Evolutionary conservation across 2,888 invertebrate genomes (phyloP).

Genomic region (Chrysina gloriosa): DNA sequence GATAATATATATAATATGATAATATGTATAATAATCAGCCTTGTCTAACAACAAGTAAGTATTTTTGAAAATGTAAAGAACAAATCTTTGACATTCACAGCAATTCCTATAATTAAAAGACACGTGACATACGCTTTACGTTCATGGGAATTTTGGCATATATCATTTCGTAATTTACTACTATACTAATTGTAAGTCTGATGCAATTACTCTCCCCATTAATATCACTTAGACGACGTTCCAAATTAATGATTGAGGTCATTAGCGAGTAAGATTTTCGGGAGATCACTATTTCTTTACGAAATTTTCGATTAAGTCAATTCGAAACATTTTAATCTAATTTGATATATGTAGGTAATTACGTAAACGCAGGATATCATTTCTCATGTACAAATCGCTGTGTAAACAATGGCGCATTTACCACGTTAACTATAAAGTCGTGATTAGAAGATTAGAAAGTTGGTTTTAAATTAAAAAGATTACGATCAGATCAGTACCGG

Average conservation of each 20-base stretch:
- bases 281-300: background rate
- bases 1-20: no score
- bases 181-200: background rate
- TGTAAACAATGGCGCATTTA: background rate
- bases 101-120: no score
- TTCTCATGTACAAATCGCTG: conserved; percentile 6
- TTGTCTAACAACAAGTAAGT: no score
- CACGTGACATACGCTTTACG: no score
- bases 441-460: background rate
- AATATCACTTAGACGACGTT: background rate
- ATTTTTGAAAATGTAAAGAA: no score
- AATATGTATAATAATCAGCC: no score
- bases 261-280: background rate
- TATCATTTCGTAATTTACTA: background rate
- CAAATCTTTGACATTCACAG: no score
- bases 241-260: background rate
- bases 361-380: background rate
- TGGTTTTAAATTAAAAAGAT: no score
- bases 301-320: background rate
- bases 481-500: no score
- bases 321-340: background rate
- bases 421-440: background rate
- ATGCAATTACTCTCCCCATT: background rate
- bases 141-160: no score
- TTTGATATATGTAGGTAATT: conserved; percentile 15